Conservation (phyloP, 2,888 invertebrate species). For the Drosophila tripunctata region DNA sequence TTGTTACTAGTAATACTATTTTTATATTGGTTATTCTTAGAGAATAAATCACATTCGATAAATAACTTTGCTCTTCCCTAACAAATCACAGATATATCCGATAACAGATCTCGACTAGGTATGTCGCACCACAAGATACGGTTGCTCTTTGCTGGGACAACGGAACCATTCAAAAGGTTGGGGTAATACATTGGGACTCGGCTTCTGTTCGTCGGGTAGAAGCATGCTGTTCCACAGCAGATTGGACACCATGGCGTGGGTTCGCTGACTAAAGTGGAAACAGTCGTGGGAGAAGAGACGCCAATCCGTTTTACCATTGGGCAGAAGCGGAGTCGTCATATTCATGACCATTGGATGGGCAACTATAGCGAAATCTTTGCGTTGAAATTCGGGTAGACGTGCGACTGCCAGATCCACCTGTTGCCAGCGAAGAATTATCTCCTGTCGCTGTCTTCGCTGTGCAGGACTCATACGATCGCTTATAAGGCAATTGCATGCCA, state of each 20-base stretch:
- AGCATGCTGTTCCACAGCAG: constrained; percentile 86
- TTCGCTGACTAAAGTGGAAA: constrained; percentile 87
- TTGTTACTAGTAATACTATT: too few species aligned
- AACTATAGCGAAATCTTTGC: constrained; percentile 86
- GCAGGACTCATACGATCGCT: constrained; percentile 50
- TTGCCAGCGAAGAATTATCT: constrained; percentile 84
- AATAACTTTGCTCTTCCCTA: neutral
- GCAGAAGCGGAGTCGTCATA: constrained; percentile 76
- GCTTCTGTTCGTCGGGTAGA: constrained; percentile 84
- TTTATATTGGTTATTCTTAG: neutral
- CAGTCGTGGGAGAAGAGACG: constrained; percentile 86
- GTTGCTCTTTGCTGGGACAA: constrained; percentile 80
- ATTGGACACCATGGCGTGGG: constrained; percentile 85
- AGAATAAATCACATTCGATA: neutral
- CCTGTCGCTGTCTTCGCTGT: constrained; percentile 29
- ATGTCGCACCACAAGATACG: constrained; percentile 78
- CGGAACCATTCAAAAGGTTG: constrained; percentile 58
- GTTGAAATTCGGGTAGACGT: constrained; percentile 78
- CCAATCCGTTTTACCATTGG: constrained; percentile 84
- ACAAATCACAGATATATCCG: constrained; percentile 27
- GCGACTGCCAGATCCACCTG: constrained; percentile 85
- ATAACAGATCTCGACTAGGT: too few species aligned
- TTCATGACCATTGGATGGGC: constrained; percentile 84
- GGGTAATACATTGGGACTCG: constrained; percentile 14
- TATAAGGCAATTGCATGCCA: constrained; percentile 77